Percentiles rank a stretch among this genome's conserved stretches.
Conservation (phyloP, 30 jellyfish, hydroid and myxozoan species). For the Pelagia noctiluca region DNA sequence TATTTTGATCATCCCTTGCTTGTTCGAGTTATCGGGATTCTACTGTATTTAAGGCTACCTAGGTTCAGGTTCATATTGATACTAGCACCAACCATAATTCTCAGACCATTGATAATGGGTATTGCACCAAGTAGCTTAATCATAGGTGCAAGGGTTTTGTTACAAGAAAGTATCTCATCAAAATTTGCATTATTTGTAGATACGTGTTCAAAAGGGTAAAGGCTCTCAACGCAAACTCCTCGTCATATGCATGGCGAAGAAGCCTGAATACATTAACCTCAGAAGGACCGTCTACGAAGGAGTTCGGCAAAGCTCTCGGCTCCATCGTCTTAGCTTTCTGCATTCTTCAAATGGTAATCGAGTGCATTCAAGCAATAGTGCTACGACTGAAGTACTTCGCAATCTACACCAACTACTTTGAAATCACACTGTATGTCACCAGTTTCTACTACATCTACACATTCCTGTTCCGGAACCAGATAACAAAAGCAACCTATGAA, state of each 20-base stretch:
- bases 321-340: slow-evolving; percentile 28
- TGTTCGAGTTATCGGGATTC: no score
- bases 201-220: background rate
- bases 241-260: background rate
- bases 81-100: no score
- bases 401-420: slow-evolving; percentile 41
- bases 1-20: no score
- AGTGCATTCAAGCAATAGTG: slow-evolving; percentile 33
- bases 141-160: no score
- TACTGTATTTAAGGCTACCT: no score
- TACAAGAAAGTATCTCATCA: no score
- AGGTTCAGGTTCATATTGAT: no score
- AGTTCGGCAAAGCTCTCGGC: slow-evolving; percentile 38
- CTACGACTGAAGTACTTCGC: slow-evolving; percentile 37
- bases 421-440: slow-evolving; percentile 20
- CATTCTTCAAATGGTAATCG: slow-evolving; percentile 30
- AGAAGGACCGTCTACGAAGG: slow-evolving; percentile 8
- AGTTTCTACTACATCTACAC: slow-evolving; percentile 12
- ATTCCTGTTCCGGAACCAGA: background rate
- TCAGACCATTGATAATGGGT: no score
- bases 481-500: background rate
- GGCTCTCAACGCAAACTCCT: slow-evolving; percentile 1
- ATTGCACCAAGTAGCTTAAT: no score
- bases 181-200: no score
- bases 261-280: background rate